Conservation (phyloP, 37 sponge, comb jelly and placozoan species). For the Petrosia ficiformis region DNA sequence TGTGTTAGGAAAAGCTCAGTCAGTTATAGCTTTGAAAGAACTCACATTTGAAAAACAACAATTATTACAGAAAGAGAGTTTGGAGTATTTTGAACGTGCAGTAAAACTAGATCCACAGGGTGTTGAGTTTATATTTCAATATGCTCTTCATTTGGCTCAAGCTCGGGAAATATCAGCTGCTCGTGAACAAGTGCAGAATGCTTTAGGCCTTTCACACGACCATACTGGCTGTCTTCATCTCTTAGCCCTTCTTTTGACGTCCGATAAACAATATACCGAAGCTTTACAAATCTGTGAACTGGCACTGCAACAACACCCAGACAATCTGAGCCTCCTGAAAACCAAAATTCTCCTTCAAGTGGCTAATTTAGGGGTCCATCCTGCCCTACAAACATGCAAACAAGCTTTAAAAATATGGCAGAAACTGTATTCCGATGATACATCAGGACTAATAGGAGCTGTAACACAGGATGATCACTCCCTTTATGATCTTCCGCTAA, state of each 20-base stretch:
- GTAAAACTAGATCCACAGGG: conserved; percentile 21
- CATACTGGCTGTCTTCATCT: conserved; percentile 61
- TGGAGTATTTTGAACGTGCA: conserved; percentile 30
- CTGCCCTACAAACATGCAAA: conserved; percentile 60
- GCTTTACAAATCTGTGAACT: conserved; percentile 49
- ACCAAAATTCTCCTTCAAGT: conserved; percentile 50
- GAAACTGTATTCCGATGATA: conserved; percentile 30
- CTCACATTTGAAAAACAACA: conserved; percentile 29
- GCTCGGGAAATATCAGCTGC: conserved; percentile 40
- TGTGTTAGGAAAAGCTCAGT: conserved; percentile 28
- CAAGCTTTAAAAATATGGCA: conserved; percentile 44
- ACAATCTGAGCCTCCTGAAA: conserved; percentile 46
- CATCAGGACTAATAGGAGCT: conserved; percentile 23
- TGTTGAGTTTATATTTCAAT: conserved; percentile 44
- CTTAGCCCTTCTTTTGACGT: conserved; percentile 45
- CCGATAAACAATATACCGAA: conserved; percentile 49
- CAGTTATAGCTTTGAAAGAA: conserved; percentile 21
- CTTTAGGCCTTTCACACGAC: conserved; percentile 25
- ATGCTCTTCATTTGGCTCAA: conserved; percentile 33
- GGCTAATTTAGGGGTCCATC: conserved; percentile 6
- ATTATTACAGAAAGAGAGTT: conserved; percentile 28
- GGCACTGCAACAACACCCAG: conserved; percentile 52
- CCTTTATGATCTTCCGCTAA: conserved; percentile 39
- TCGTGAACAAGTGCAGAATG: conserved; percentile 32
- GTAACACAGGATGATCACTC: conserved; percentile 40